Percentiles rank a stretch among this genome's conserved stretches.
Evolutionary conservation across 2,113 vertebrate genomes (phyloP).

Genomic region (Panthera uncia): DNA sequence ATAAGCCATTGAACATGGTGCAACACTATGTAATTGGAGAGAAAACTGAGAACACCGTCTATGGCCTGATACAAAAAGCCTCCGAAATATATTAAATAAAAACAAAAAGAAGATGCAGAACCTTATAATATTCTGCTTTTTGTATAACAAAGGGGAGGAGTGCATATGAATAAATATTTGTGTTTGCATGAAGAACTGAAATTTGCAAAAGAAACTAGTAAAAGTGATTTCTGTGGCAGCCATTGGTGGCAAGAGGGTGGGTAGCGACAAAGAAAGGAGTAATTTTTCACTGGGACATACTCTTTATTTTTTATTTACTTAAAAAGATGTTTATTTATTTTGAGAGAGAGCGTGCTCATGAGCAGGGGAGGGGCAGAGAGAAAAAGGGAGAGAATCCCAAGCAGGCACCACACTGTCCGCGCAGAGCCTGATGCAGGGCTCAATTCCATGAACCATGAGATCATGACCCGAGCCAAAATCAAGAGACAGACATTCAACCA

Average conservation of each 20-base stretch:
- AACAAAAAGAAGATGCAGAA: neutral
- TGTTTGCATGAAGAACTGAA: neutral
- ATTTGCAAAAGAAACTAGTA: neutral
- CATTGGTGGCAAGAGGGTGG: neutral
- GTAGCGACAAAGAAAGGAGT: neutral
- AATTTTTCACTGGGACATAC: neutral
- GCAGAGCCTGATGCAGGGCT: no score
- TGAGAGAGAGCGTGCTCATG: no score
- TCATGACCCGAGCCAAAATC: no score
- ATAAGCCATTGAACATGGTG: neutral
- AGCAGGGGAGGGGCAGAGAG: no score
- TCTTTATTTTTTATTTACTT: neutral
- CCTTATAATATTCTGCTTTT: neutral
- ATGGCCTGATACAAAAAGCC: neutral
- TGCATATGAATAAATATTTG: neutral
- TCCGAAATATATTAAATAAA: neutral
- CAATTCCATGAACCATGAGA: no score
- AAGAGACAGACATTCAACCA: no score
- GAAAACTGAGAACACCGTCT: neutral
- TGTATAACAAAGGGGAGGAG: neutral
- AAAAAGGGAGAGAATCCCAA: no score
- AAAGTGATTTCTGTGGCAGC: neutral
- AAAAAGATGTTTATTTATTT: no score
- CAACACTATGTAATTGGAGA: neutral
- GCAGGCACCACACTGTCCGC: no score